Evolutionary conservation across 2,113 vertebrate species (phyloP).

Genomic region (Nannospalax galili): DNA sequence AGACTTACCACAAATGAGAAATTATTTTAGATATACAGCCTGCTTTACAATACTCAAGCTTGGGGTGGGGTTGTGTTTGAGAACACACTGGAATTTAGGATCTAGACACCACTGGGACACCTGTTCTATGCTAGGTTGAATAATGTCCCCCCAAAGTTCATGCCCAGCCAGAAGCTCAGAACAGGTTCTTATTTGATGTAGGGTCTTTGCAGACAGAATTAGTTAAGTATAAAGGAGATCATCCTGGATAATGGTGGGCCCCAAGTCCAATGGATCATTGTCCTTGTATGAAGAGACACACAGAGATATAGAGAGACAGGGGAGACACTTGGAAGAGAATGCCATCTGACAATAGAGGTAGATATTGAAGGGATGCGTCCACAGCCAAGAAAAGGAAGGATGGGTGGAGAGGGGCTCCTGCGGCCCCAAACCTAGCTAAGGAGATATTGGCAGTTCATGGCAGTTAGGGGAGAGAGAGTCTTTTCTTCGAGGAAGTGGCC

Average conservation of each 20-base stretch:
- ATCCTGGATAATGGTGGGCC: neutral
- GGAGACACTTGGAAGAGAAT: neutral
- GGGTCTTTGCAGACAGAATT: neutral
- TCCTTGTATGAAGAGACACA: neutral
- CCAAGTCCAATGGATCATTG: neutral
- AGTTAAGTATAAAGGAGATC: neutral
- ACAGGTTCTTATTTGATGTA: neutral
- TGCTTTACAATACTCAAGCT: neutral
- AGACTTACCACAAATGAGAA: neutral
- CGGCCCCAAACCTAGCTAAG: no score
- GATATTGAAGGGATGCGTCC: neutral
- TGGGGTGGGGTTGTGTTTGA: neutral
- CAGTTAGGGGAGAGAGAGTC: no score
- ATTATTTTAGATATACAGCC: neutral
- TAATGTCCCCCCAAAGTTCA: neutral
- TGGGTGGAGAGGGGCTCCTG: no score
- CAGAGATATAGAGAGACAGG: neutral
- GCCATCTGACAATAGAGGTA: rapidly evolving
- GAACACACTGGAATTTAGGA: neutral
- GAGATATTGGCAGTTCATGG: no score
- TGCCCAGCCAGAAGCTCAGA: neutral
- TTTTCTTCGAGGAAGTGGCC: no score
- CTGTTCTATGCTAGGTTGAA: neutral
- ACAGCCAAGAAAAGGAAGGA: neutral
- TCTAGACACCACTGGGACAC: neutral